Conservation (phyloP, 2,797 vertebrate genomes). For the Hipposideros larvatus region DNA sequence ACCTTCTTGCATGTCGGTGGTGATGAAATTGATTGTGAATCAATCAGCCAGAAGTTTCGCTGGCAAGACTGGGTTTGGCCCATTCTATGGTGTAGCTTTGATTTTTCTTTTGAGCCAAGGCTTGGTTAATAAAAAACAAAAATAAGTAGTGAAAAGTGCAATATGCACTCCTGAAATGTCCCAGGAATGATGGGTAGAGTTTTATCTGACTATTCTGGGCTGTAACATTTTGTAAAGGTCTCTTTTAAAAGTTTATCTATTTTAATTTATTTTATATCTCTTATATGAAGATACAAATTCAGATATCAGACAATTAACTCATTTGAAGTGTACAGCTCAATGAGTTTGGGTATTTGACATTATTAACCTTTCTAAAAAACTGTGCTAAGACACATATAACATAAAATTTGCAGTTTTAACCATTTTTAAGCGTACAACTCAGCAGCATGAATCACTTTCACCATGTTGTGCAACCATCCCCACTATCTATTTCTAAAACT, state of each 20-base stretch:
- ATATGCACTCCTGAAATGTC: neutral
- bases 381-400: neutral
- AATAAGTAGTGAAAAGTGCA: neutral
- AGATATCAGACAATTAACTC: neutral
- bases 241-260: neutral
- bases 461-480: rapidly evolving
- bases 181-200: rapidly evolving
- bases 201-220: neutral
- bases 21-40: neutral
- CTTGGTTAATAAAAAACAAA: neutral
- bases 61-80: neutral
- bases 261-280: neutral
- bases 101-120: neutral
- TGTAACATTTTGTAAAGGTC: neutral
- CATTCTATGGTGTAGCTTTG: rapidly evolving
- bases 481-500: neutral
- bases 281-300: neutral
- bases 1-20: rapidly evolving
- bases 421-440: neutral
- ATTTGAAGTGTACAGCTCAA: neutral
- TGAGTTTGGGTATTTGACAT: neutral
- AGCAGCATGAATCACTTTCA: neutral
- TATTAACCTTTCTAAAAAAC: neutral
- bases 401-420: neutral
- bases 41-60: neutral